phyloP scores from a whole-genome alignment of 1,140 invertebrate genomes.

The Piezodorus guildinii region DNA sequence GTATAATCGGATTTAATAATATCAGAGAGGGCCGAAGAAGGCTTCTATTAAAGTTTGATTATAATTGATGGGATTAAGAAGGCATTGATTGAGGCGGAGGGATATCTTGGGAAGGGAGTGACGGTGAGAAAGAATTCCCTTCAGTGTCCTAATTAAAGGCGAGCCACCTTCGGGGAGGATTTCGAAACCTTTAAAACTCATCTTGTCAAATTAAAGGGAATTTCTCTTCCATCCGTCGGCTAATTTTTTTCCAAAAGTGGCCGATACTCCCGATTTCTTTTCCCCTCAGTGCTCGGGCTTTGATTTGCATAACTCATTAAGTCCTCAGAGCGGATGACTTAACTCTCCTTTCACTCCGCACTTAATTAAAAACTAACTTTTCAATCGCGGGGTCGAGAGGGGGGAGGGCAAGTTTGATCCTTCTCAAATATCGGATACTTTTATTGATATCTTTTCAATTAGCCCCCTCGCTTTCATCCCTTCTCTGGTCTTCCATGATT shows the following conservation, averaged over 20 bases:
- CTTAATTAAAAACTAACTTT: constrained; percentile 26
- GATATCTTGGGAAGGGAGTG: no score
- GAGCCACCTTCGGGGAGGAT: constrained; percentile 4
- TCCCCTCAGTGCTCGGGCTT: constrained; percentile 3
- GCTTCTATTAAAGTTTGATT: no score
- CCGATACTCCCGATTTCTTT: constrained; percentile 10
- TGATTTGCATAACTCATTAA: constrained; percentile 26
- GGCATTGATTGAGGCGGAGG: no score
- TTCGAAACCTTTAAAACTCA: constrained; percentile 21
- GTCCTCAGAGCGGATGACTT: constrained; percentile 16
- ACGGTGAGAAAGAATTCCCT: no score
- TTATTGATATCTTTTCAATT: background rate
- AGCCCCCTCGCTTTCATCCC: background rate
- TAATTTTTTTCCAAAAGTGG: constrained; percentile 8
- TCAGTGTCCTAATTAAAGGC: constrained; percentile 18
- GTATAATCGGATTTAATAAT: no score
- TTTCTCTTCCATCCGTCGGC: constrained; percentile 11
- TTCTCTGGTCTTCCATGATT: background rate
- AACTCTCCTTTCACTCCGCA: constrained; percentile 21
- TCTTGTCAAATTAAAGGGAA: constrained; percentile 25
- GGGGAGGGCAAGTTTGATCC: constrained; percentile 5
- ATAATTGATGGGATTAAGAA: no score
- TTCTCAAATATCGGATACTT: background rate
- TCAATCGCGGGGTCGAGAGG: background rate
- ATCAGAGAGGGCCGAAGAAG: no score